phyloP scores from a whole-genome alignment of 2,797 vertebrate genomes.

The Harpagifer antarcticus region DNA sequence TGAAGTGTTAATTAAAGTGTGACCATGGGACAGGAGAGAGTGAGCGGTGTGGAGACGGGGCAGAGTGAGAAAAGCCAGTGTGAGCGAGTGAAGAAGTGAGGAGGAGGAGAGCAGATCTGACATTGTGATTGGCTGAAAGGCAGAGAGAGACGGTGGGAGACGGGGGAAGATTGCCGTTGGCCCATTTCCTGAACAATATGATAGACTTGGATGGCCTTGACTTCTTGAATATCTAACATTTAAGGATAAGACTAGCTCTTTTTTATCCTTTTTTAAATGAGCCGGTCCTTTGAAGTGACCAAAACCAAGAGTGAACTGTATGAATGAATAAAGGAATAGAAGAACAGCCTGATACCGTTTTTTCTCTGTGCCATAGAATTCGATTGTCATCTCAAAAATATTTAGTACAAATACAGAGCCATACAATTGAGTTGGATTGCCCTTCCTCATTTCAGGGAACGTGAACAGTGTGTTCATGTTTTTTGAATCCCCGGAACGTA shows the following conservation, averaged over 20 bases:
- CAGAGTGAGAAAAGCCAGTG: constrained; percentile 25
- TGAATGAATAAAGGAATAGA: constrained; percentile 21
- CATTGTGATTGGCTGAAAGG: constrained; percentile 63
- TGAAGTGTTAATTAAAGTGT: constrained; percentile 84
- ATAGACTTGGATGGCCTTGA: constrained; percentile 37
- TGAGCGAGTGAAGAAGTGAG: constrained; percentile 26
- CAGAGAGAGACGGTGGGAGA: constrained; percentile 40
- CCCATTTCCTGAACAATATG: constrained; percentile 60
- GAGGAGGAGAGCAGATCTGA: constrained; percentile 58
- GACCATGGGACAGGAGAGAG: constrained; percentile 73
- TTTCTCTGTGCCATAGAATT: constrained; percentile 4
- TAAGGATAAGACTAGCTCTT: constrained; percentile 24
- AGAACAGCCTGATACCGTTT: constrained; percentile 14
- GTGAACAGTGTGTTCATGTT: constrained; percentile 30
- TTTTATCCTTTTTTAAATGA: constrained; percentile 24
- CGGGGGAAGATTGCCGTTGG: constrained; percentile 45
- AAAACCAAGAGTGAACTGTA: constrained; percentile 21
- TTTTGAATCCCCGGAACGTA: constrained; percentile 41
- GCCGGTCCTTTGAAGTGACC: constrained; percentile 7
- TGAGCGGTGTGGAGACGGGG: constrained; percentile 16
- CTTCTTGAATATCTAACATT: constrained; percentile 33
- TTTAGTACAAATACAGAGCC: constrained; percentile 7
- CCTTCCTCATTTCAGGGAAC: constrained; percentile 29
- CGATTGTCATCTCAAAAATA: constrained; percentile 14
- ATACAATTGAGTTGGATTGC: neutral